Evolutionary conservation across 2,113 vertebrate genomes (phyloP).

Genomic region (Hemibates koningsi): DNA sequence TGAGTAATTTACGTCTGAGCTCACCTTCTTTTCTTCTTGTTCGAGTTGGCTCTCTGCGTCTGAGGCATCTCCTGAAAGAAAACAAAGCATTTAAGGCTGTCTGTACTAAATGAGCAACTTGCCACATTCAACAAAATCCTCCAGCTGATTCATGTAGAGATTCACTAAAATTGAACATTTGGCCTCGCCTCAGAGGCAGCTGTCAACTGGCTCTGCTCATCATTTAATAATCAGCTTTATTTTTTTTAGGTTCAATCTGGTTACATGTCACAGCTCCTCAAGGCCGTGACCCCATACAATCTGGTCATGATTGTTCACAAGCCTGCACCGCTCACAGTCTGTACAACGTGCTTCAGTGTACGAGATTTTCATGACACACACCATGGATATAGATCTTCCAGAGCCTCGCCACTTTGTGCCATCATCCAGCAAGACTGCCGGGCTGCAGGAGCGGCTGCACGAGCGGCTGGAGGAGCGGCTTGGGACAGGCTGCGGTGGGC

Average conservation of each 20-base stretch:
- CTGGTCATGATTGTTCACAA: not conserved
- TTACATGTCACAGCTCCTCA: not conserved
- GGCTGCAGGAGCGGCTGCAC: constrained; percentile 52
- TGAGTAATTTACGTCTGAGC: not conserved
- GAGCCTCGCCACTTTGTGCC: constrained; percentile 43
- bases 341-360: not conserved
- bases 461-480: constrained; percentile 48
- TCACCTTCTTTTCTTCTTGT: constrained; percentile 69
- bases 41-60: constrained; percentile 12
- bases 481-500: constrained; percentile 46
- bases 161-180: not conserved
- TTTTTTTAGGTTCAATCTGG: not conserved
- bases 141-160: not conserved
- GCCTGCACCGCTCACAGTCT: not conserved
- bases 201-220: constrained; percentile 10
- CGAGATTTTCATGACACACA: constrained; percentile 44
- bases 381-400: constrained; percentile 70
- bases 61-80: constrained; percentile 61
- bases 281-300: not conserved
- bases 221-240: constrained; percentile 56
- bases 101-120: not conserved
- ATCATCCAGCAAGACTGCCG: constrained; percentile 32
- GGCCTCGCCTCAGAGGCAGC: not conserved
- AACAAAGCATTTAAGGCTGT: not conserved
- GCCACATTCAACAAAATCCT: not conserved